Base-by-base conservation (phyloP, 2,113 vertebrate species). In the Sinocyclocheilus grahami region DNA sequence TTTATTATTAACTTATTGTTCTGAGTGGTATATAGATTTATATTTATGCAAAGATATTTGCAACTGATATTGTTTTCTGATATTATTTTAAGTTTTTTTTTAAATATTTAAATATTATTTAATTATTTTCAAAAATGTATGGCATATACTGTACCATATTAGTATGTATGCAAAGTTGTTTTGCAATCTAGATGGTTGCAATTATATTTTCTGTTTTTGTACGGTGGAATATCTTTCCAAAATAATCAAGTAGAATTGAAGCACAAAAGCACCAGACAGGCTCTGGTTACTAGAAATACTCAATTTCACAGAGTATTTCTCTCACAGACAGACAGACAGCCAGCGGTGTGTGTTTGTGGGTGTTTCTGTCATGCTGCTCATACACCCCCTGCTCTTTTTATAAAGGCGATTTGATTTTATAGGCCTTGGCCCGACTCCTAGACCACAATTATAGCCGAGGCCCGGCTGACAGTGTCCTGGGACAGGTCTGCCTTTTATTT, bases 351-450 rank as follows among this genome's bases (percentile, higher is more conserved):
- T 82, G 83, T 80, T 48, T 77, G 74, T 82, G 80, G 67, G 80
- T 87, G 78, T 74, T 55, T 86, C 76, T 42, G 82, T 86, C 82
- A 80, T n/a, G 65, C 71, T 74, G 65, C 83, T 87, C 83, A 78
- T 27, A 84, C 81, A 88, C 76, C 81, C 81, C 71, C 24, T 18
- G 30, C 82, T 86, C 74, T 89, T 86, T 87, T 88, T 86, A 89
- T 89, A 78, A 89, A 86, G 82, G 46, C 74, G 76, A 86, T 84
- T 87, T 87, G 78, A 86, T 89, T 90, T 90, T 87, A 90, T 89
- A 83, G 82, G 76, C 60, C 67, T 89, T 90, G 89, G 86, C 89
- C 46, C 37, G 85, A 76, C 83, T 86, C 86, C 88, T 88, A 76
- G 75, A 83, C 48, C 58, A 78, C 86, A 87, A 84, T 89, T 89